These are phyloP conservation scores for Addax nasomaculatus DNA, from an alignment of 2,113 vertebrate species.

Conservation along the genomic window DNA sequence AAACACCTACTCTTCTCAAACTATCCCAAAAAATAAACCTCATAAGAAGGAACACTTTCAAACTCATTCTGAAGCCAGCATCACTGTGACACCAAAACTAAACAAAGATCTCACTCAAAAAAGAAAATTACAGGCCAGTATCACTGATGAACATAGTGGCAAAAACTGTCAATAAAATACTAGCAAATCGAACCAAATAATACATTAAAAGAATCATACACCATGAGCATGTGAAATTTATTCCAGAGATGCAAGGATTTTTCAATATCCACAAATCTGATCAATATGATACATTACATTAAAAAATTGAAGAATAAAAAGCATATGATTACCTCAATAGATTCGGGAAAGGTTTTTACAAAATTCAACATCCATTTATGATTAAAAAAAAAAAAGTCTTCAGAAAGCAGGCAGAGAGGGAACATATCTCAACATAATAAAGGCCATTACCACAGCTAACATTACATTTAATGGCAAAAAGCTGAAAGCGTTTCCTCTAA, in stretches of 20 bases:
- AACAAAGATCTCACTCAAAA: background rate
- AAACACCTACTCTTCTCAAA: background rate
- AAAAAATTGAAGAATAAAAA: background rate
- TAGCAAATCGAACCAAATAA: background rate
- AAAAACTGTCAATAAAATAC: background rate
- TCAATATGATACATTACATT: background rate
- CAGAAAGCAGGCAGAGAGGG: background rate
- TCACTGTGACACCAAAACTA: background rate
- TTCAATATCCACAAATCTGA: background rate
- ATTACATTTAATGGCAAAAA: background rate
- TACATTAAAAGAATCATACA: background rate
- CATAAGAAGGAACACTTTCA: background rate
- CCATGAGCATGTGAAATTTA: background rate
- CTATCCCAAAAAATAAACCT: too few relatives aligned
- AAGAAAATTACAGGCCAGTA: background rate
- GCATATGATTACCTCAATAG: background rate
- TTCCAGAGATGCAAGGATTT: background rate
- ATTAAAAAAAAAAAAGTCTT: background rate
- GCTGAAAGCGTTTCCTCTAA: background rate
- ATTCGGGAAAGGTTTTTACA: background rate
- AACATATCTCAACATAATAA: background rate
- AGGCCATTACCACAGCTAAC: background rate
- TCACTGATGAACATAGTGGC: background rate
- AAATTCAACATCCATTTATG: background rate
- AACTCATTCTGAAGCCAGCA: background rate